A percentile compares a stretch with the other conserved stretches of the same genome.
phyloP scores from a whole-genome alignment of 2,113 vertebrate species.

The Xenopus laevis region DNA sequence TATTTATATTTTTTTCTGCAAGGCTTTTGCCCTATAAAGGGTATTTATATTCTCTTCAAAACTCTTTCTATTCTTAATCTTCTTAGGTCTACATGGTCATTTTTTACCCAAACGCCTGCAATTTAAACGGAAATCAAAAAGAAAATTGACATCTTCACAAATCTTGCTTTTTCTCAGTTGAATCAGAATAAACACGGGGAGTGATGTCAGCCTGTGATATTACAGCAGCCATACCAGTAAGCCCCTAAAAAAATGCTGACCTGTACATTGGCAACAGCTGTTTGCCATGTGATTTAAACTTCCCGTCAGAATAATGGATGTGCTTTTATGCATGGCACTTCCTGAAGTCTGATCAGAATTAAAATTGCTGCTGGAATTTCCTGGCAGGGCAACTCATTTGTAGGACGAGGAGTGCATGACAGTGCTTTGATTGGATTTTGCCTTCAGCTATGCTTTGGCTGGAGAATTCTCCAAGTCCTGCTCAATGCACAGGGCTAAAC shows the following conservation, averaged over 20 bases:
- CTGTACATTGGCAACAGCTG: slow-evolving; percentile 78
- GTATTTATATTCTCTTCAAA: no score
- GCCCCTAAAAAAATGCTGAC: slow-evolving; percentile 53
- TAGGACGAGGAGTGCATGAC: slow-evolving; percentile 70
- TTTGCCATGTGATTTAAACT: slow-evolving; percentile 84
- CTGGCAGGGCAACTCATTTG: slow-evolving; percentile 90
- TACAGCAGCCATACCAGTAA: background rate
- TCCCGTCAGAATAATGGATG: slow-evolving; percentile 91
- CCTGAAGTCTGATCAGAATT: slow-evolving; percentile 92
- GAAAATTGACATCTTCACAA: no score
- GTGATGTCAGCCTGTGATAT: no score
- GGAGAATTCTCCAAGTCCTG: slow-evolving; percentile 67
- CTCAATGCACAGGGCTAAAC: slow-evolving; percentile 49
- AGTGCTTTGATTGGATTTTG: slow-evolving; percentile 76
- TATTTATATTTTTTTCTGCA: no score
- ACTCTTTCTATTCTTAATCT: no score
- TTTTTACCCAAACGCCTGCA: no score
- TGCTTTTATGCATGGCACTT: slow-evolving; percentile 90
- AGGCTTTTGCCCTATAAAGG: no score
- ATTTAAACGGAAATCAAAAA: no score
- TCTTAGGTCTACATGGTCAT: no score
- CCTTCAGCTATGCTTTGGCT: slow-evolving; percentile 67
- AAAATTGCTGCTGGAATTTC: slow-evolving; percentile 92
- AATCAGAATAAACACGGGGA: no score
- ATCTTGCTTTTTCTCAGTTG: no score